Conservation (phyloP, 1,140 invertebrate genomes). For the Metopolophium dirhodum region DNA sequence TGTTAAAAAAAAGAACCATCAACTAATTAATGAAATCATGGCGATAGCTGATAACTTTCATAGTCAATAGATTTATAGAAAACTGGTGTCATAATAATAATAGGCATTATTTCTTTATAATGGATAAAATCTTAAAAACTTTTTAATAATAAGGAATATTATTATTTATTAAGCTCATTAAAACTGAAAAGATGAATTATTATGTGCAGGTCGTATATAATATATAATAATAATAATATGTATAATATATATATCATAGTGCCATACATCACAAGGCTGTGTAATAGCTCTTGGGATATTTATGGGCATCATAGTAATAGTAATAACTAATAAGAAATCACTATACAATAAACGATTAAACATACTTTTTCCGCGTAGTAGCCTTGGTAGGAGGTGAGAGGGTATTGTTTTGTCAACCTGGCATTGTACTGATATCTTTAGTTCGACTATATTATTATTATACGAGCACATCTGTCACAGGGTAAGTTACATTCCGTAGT, state of each 20-base stretch:
- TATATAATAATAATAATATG: background rate
- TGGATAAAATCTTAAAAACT: background rate
- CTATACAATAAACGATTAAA: background rate
- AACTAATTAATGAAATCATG: no score
- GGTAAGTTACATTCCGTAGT: conserved; percentile 21
- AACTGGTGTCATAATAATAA: background rate
- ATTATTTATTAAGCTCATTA: background rate
- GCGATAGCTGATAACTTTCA: background rate
- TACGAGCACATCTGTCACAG: conserved; percentile 3
- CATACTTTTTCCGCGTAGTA: background rate
- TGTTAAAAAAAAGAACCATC: no score
- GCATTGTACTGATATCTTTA: background rate
- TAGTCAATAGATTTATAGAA: background rate
- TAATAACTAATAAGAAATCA: conserved; percentile 12
- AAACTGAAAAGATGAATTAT: background rate
- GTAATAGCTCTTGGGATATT: background rate
- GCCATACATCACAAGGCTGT: background rate
- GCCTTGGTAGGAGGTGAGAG: background rate
- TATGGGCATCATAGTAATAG: background rate
- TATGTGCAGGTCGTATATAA: background rate
- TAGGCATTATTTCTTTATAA: background rate
- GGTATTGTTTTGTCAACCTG: conserved; percentile 8
- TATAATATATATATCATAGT: background rate
- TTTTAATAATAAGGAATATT: background rate
- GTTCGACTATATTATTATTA: background rate